Evolutionary conservation across 30 jellyfish, hydroid and myxozoan genomes (phyloP).

Genomic region (Aurelia aurita complex sp. Pacific): DNA sequence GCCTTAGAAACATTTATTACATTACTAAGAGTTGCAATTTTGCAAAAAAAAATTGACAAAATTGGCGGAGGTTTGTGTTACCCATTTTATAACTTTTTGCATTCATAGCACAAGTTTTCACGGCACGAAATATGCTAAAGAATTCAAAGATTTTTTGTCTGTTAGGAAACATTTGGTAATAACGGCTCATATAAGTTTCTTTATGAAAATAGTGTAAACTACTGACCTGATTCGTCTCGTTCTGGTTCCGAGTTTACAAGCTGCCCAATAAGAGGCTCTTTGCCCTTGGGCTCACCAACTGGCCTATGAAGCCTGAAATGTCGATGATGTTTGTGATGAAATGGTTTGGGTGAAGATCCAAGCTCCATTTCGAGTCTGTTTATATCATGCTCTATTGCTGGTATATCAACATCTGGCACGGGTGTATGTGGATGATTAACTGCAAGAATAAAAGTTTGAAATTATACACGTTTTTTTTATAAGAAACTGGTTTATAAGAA

Average conservation of each 20-base stretch:
- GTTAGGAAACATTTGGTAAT: too few relatives aligned
- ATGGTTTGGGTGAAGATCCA: constrained; percentile 61
- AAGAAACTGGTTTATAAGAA: too few relatives aligned
- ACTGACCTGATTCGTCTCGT: constrained; percentile 14
- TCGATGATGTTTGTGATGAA: constrained; percentile 49
- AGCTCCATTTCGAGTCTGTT: constrained; percentile 77
- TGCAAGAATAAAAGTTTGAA: not conserved
- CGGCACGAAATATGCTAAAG: too few relatives aligned
- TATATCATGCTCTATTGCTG: constrained; percentile 91
- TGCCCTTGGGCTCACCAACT: constrained; percentile 32
- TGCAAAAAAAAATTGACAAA: too few relatives aligned
- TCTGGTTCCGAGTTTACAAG: constrained; percentile 42
- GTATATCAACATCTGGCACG: constrained; percentile 70
- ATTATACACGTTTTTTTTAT: too few relatives aligned
- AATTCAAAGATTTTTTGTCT: too few relatives aligned
- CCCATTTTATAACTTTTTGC: too few relatives aligned
- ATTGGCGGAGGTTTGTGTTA: too few relatives aligned
- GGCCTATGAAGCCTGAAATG: constrained; percentile 26
- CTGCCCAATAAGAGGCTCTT: constrained; percentile 46
- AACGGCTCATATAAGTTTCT: too few relatives aligned
- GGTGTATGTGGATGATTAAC: constrained; percentile 70
- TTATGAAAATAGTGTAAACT: too few relatives aligned
- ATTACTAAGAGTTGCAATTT: not conserved
- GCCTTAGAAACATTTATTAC: not conserved
- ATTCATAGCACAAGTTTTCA: too few relatives aligned